Base-by-base conservation (phyloP, 2,113 vertebrate species). In the Laterallus jamaicensis region DNA sequence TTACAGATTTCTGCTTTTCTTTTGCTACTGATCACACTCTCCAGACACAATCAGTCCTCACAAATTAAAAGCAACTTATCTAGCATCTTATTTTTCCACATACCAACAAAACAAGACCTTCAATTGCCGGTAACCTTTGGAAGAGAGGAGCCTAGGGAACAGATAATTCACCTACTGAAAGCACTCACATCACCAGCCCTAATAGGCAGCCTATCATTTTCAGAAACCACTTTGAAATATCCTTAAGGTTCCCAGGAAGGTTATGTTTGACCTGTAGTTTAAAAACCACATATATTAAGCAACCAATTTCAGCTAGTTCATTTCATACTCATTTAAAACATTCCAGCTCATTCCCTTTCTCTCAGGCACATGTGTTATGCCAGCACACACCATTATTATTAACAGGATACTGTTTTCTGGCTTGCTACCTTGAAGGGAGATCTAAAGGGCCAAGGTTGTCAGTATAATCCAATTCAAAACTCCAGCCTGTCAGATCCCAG, bases 401-500 rank as follows among this genome's bases (percentile, higher is more conserved):
- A 86, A 52, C 10, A 60, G 32, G 14, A 55, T 49, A 60, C 26
- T 58, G 29, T 66, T 87, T 88, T 70, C 60, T 39, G 11, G 8
- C 62, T 69, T 80, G 58, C 76, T 80, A 8, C 71, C 66, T 93
- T 64, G 73, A 85, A 64, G 16, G 15, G 31, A 81, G 11, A 37
- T 44, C 74, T 42, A 32, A 92, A 88, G 54, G n/a, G 37, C 63
- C 24, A 91, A 85, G 67, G 63, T 4, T 91, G 49, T 89, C 80
- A 83, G 24, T 47, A 16, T 69, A 94, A 94, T 71, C 82, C 39
- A 88, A 8, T 66, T 90, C 66, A 54, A 77, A 82, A 55, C 37
- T 71, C 82, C 77, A 92, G 28, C 47, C 67, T 71, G 85, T 63
- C 69, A 62, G 32, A 87, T 94, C 85, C 88, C 89, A 68, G 58